Base-by-base conservation (phyloP, 2,113 vertebrate genomes). In the Pluvianellus socialis region DNA sequence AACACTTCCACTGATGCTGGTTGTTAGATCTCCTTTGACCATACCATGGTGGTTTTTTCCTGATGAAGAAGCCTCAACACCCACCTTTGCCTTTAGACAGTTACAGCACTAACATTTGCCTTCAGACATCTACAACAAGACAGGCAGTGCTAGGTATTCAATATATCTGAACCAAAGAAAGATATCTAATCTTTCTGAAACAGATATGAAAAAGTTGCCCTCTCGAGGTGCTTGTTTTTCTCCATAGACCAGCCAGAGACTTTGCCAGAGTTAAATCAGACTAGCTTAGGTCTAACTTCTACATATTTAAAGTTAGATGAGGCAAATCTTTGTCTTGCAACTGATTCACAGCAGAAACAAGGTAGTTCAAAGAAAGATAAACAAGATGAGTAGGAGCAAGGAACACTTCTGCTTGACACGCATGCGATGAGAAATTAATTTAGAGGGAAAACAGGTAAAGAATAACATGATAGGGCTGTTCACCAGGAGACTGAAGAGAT, bases 281-380 rank as follows among this genome's bases (percentile, higher is more conserved):
- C 49, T 68, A 91, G 73, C 62, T 87, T 33, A 79, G 26, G 73
- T 61, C 52, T 75, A 61, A 79, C 33, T 90, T 95, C 62, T 79
- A 72, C 9, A 18, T 65, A 47, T 89, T 92, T 79, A 65, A 95
- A 95, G 35, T 56, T 15, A 63, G 66, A 82, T 87, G 56, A 90
- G 88, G 85, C 85, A 93, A 91, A 93, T 75, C 68, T 89, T 83
- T 73, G 67, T 93, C 79, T 93, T 79, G 65, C 50, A 75, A 49
- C 42, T 80, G 79, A 91, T 80, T 94, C 88, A 84, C 56, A 68
- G 47, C 47, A 81, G 86, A 93, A 93, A 79, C 12, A 88, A 92
- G 50, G 38, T 32, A 76, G 59, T 88, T 94, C 94, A 96, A 94
- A 95, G 82, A 86, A 87, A 96, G 66, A 88, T 32, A 94, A 91